Base-by-base conservation (phyloP, 2,113 vertebrate genomes). In the Galemys pyrenaicus region DNA sequence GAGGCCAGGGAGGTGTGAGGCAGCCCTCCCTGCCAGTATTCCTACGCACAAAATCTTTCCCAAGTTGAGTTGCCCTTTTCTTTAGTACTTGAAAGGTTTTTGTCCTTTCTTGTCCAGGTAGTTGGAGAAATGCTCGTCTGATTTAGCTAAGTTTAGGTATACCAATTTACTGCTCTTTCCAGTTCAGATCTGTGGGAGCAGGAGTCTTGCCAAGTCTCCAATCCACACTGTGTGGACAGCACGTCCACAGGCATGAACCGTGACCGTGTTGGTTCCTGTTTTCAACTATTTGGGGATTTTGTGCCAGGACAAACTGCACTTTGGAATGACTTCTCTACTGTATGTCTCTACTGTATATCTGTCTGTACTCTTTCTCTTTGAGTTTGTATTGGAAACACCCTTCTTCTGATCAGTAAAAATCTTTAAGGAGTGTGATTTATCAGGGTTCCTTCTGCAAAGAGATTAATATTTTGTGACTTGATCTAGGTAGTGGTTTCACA, bases 161-260 rank as follows among this genome's bases (percentile, higher is more conserved):
- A 30, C 15, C 17, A 64, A 60, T 60, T 20, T 62, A 64, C 32
- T 85, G 46, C 1, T 16, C 78, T 89, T 84, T 37, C 39, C 32
- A 46, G 51, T 60, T 94, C 64, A 73, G 16, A 68, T n/a, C 62
- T 91, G 28, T 82, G 83, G 79, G 75, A 95, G 84, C 24, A 81
- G 75, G 92, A 93, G 51, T 75, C 9, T n/a, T 80, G 70, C 89
- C 60, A 85, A 8, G n/a, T 12, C 4, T 79, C 88, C 56, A 32
- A 64, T 24, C 58, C 32, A 49, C 20, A 5, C 41, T 41, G 0
- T 32, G 17, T 0, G 41, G n/a, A 16, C 20, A 90, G 35, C 5
- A 4, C 24, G 70, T 86, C 75, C 68, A 5, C 44, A 41, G 24
- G 64, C 84, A 22, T 44, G 60, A 85, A 81, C 56, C 58, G 22